A percentile compares a stretch with the other conserved stretches of the same genome.
Conservation (phyloP, 2,888 invertebrate species). For the Temnothorax rugatulus region DNA sequence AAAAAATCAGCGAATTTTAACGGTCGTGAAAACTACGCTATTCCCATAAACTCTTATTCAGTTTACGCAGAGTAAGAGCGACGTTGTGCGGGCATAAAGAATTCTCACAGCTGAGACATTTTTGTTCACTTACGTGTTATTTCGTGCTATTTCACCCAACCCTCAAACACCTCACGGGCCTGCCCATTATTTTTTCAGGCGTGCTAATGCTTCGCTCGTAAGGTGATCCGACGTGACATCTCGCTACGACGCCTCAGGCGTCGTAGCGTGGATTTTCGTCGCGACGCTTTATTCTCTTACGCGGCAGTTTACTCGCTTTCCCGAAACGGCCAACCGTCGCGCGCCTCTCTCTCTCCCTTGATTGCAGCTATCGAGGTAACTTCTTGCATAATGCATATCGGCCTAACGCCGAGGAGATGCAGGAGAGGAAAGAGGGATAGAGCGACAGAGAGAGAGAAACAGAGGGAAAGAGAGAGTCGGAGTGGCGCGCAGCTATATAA, state of each 20-base stretch:
- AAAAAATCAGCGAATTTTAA: constrained; percentile 5
- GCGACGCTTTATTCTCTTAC: constrained; percentile 44
- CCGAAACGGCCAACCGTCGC: constrained; percentile 33
- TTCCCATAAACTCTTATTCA: constrained; percentile 4
- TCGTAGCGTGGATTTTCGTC: constrained; percentile 3
- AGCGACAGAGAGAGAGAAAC: constrained; percentile 4
- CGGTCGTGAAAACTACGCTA: neutral
- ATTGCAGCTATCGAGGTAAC: constrained; percentile 74
- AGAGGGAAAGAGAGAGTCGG: neutral
- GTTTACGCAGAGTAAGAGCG: neutral
- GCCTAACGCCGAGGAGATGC: constrained; percentile 30
- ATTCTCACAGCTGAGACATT: constrained; percentile 49
- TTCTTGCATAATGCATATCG: constrained; percentile 76
- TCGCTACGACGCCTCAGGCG: neutral
- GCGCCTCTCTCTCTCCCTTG: constrained; percentile 54
- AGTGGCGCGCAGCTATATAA: constrained; percentile 46
- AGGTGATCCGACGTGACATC: constrained; percentile 29
- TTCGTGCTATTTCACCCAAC: neutral
- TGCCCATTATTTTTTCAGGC: constrained; percentile 45
- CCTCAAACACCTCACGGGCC: constrained; percentile 18
- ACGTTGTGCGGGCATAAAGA: constrained; percentile 28
- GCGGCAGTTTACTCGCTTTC: constrained; percentile 46
- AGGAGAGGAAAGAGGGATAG: constrained; percentile 6
- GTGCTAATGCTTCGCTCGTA: constrained; percentile 18
- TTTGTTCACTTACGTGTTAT: constrained; percentile 18